Percentiles rank a stretch among this genome's conserved stretches.
Evolutionary conservation across 2,113 vertebrate genomes (phyloP).

Genomic region (Columbina picui): DNA sequence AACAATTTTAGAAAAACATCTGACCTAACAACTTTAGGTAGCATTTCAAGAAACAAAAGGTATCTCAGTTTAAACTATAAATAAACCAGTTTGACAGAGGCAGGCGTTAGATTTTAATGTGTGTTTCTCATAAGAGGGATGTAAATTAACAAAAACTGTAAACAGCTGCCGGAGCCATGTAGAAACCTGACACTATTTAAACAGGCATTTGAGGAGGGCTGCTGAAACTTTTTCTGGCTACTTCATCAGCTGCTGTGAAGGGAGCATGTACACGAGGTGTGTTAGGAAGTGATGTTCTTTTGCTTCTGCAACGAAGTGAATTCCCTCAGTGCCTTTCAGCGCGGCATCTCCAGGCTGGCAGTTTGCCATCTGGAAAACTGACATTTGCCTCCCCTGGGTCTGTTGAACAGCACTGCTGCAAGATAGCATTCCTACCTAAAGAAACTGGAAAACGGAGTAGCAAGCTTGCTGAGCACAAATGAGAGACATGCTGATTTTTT

Average conservation of each 20-base stretch:
- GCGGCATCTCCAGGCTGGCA: constrained; percentile 25
- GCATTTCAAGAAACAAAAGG: neutral
- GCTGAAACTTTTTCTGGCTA: neutral
- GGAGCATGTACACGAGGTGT: neutral
- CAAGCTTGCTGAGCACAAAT: constrained; percentile 46
- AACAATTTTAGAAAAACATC: neutral
- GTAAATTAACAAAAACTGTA: neutral
- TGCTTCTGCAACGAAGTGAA: constrained; percentile 36
- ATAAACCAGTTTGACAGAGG: neutral
- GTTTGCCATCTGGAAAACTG: constrained; percentile 59
- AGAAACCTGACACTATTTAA: neutral
- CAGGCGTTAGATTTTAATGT: neutral
- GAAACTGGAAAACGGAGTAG: constrained; percentile 43
- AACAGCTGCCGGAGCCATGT: neutral
- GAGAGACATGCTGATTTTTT: neutral
- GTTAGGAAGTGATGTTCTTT: constrained; percentile 16
- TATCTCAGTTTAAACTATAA: neutral
- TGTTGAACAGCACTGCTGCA: neutral
- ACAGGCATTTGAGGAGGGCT: neutral
- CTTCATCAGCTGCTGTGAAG: neutral
- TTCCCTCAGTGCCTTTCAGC: constrained; percentile 22
- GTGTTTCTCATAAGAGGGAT: neutral
- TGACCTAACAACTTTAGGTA: constrained; percentile 3
- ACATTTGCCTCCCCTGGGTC: constrained; percentile 55
- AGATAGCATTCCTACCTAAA: constrained; percentile 16